Evolutionary conservation across 1,140 invertebrate species (phyloP), one percentile per base, ranked within the genome.

Genomic region (Drosophila repleta): DNA sequence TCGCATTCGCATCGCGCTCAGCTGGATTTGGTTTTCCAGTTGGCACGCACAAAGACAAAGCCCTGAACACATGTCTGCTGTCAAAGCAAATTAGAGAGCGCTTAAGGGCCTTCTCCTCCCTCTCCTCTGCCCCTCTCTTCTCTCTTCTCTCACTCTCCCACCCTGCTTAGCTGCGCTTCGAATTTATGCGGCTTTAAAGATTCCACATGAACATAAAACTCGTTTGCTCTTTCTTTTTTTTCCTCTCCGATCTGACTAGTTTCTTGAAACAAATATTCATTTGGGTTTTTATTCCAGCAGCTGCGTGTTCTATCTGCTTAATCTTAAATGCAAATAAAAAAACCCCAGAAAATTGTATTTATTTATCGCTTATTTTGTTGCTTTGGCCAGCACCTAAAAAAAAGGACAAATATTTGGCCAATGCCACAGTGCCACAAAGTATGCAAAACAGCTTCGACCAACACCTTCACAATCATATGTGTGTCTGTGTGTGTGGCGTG

Each of bases 301-400:
- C 49, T 80, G 70, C 82, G 82, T 87, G 82, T 74, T 81, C 74
- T 85, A 85, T 87, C 82, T 78, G 70, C 71, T 53, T 73, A 69
- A 85, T 85, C 82, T 87, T 71, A 70, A 87, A 85, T 85, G 74
- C 82, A 85, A 87, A 85, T 85, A 43, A 82, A 75, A 75, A 73
- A 78, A 71, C 69, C 51, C 78, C 81, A 72, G 74, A 75, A 87
- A 88, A 88, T 88, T 87, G 75, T 87, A 88, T 87, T 88, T 87
- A 87, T 87, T 88, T 88, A 87, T 88, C 83, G 83, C 82, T 88
- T 88, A 88, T 87, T 88, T 87, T 64, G 79, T 75, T 81, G 69
- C 74, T 53, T 75, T 74, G 72, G 49, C 52, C 65, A 71, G 32
- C 49, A 70, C 37, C 37, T 41, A 60, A 61, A 70, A 76, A 80